These are phyloP conservation scores for Leptobrachium ailaonicum DNA, from an alignment of 2,113 vertebrate species.

Conservation along the genomic window DNA sequence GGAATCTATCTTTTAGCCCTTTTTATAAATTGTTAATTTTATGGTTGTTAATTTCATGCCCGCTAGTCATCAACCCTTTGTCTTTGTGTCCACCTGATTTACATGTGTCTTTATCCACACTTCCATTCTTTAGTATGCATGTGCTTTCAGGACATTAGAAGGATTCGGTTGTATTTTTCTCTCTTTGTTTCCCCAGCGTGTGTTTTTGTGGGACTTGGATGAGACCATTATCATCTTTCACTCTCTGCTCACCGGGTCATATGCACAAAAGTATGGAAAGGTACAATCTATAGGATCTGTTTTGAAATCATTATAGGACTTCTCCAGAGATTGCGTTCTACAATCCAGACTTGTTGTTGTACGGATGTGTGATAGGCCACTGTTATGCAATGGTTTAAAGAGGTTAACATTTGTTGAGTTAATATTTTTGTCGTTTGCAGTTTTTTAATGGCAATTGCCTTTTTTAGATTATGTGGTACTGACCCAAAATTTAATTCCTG, in stretches of 20 bases:
- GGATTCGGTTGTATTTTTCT: constrained; percentile 44
- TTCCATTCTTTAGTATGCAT: constrained; percentile 11
- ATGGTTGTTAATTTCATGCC: too few relatives aligned
- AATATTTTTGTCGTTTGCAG: too few relatives aligned
- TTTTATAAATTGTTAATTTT: too few relatives aligned
- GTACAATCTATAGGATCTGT: constrained; percentile 59
- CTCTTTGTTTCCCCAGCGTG: constrained; percentile 70
- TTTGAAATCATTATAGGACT: background rate
- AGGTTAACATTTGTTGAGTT: too few relatives aligned
- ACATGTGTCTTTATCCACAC: background rate
- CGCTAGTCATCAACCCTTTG: background rate
- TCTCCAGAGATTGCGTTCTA: too few relatives aligned
- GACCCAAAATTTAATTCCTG: too few relatives aligned
- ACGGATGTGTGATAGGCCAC: too few relatives aligned
- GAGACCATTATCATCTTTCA: constrained; percentile 99
- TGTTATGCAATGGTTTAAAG: too few relatives aligned
- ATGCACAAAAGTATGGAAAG: constrained; percentile 96
- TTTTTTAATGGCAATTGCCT: too few relatives aligned
- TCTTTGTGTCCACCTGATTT: background rate
- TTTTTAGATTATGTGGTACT: too few relatives aligned
- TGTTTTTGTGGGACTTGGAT: constrained; percentile 97
- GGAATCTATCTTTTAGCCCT: too few relatives aligned
- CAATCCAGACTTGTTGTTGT: too few relatives aligned
- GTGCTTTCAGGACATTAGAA: constrained; percentile 18
- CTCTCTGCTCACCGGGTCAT: constrained; percentile 95